A percentile compares a stretch with the other conserved stretches of the same genome.
These are phyloP conservation scores for Drosophila seguyi DNA, from an alignment of 1,140 invertebrate genomes.

Conservation along the genomic window DNA sequence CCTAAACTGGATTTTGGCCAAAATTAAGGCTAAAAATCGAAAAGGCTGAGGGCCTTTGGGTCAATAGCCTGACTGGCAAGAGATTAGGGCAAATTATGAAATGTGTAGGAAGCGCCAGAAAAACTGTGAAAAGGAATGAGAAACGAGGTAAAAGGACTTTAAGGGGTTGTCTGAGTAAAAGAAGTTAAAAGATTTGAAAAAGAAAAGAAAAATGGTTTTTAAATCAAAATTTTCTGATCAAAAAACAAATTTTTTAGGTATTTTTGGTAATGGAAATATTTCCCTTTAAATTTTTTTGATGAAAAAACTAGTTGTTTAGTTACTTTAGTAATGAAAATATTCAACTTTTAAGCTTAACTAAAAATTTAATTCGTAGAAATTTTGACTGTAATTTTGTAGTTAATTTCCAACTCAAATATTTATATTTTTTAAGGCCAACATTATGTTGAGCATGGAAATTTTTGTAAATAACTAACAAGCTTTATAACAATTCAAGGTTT, in stretches of 20 bases:
- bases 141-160: background rate
- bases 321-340: too few species aligned
- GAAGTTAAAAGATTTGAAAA: background rate
- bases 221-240: too few species aligned
- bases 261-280: background rate
- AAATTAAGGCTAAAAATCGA: constrained; percentile 48
- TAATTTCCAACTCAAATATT: background rate
- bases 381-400: too few species aligned
- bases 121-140: background rate
- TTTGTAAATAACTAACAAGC: background rate
- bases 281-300: too few species aligned
- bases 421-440: background rate
- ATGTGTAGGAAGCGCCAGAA: constrained; percentile 43
- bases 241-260: background rate
- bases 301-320: too few species aligned
- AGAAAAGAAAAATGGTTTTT: background rate
- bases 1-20: constrained; percentile 46
- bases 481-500: background rate
- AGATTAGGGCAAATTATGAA: constrained; percentile 61
- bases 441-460: background rate
- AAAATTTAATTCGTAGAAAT: too few species aligned
- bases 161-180: background rate
- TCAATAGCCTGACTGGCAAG: constrained; percentile 1
- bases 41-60: constrained; percentile 54
- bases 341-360: too few species aligned